Base-by-base conservation (phyloP, 2,113 vertebrate species). In the Corynorhinus townsendii region DNA sequence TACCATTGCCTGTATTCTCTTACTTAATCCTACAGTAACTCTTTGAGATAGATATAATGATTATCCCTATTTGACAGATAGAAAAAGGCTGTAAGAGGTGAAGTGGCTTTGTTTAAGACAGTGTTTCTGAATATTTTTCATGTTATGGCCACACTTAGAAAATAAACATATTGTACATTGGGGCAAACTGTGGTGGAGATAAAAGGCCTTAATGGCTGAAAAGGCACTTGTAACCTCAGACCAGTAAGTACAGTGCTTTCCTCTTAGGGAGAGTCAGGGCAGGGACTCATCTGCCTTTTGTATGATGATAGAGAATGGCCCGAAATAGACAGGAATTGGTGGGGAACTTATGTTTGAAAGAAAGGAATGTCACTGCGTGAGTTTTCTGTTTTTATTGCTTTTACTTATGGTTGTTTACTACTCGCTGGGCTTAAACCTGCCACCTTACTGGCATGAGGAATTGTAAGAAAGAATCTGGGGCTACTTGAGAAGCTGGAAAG, bases 321-420 rank as follows among this genome's bases (percentile, higher is more conserved):
- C 64, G 11, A 66, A 30, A 15, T 28, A 62, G 52, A 38, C 0
- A 66, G 22, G 45, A 64, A 64, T 45, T 87, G 9, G 28, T 24
- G 24, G 5, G 28, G 28, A 85, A 9, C 45, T 64, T 9, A 33
- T 40, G 35, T 4, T 76, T 64, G 16, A 14, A 83, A 59, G 28
- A 16, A 81, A 6, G 1, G 0, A 43, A 79, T 33, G 2, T 2
- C 19, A 80, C 3, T 12, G 11, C 7, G 1, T n/a, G 7, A 33
- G 11, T 71, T 69, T 80, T 5, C 28, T 64, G 10, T 15, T 93
- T 88, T 75, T 33, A 76, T 69, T 12, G 40, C 22, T 54, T 84
- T 77, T 75, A 40, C 22, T 38, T 72, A 7, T 3, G 24, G 2
- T 8, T 38, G 64, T n/a, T 5, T 17, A 7, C 43, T 76, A 2